Conservation (phyloP, 2,113 vertebrate genomes). For the Laterallus jamaicensis region DNA sequence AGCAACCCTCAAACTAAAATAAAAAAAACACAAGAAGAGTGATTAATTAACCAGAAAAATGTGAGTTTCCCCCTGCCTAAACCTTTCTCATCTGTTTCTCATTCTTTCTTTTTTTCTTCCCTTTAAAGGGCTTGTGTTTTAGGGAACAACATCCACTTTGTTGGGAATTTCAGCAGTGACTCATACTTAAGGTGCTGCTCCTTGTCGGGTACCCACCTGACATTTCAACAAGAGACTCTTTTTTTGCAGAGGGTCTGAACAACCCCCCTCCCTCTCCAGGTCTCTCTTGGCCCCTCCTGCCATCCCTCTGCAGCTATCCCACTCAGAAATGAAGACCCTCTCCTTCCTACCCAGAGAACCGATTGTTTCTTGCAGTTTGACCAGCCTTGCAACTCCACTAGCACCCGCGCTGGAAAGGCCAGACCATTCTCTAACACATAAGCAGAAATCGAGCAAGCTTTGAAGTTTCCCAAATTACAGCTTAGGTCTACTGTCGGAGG, state of each 20-base stretch:
- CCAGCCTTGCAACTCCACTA: not conserved
- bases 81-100: conserved; percentile 66
- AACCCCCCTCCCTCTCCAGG: not conserved
- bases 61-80: conserved; percentile 33
- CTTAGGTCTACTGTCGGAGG: not conserved
- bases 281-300: not conserved
- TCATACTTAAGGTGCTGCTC: conserved; percentile 45
- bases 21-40: conserved; percentile 39
- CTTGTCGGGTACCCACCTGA: conserved; percentile 24
- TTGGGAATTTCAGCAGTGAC: conserved; percentile 36
- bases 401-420: not conserved
- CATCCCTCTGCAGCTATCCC: not conserved
- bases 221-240: conserved; percentile 32
- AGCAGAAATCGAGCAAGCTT: conserved; percentile 31
- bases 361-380: not conserved
- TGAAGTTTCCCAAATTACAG: conserved; percentile 53
- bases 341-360: not conserved
- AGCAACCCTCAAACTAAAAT: conserved; percentile 94
- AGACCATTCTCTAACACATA: not conserved
- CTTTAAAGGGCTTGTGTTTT: conserved; percentile 59
- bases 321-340: not conserved
- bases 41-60: conserved; percentile 67
- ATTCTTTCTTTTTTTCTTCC: conserved; percentile 32
- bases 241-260: conserved; percentile 23
- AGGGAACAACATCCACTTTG: conserved; percentile 66